Conservation (phyloP, 2,888 invertebrate genomes). For the Scaptomyza polygonia region DNA sequence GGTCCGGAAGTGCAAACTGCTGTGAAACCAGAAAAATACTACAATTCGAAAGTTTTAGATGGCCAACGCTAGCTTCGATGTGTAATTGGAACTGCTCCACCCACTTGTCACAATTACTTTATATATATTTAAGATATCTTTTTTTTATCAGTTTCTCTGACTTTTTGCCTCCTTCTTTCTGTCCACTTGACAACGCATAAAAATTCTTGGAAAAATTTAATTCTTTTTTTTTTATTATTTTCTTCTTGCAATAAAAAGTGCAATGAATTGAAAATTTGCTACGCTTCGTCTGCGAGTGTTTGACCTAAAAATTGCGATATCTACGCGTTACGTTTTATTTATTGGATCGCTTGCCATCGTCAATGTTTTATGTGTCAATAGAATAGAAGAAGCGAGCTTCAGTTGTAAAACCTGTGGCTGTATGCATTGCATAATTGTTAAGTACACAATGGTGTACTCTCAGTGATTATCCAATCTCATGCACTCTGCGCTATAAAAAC, state of each 20-base stretch:
- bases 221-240: background rate
- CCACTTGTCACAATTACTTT: constrained; percentile 65
- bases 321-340: constrained; percentile 58
- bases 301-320: constrained; percentile 54
- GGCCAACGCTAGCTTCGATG: constrained; percentile 39
- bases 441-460: background rate
- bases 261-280: constrained; percentile 74
- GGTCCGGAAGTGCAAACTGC: constrained; percentile 69
- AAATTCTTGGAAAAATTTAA: constrained; percentile 53
- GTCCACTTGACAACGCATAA: constrained; percentile 66
- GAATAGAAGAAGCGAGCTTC: constrained; percentile 13
- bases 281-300: constrained; percentile 44
- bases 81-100: constrained; percentile 65
- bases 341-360: constrained; percentile 39
- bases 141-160: constrained; percentile 40
- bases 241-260: constrained; percentile 71
- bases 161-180: background rate
- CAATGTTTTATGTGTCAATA: constrained; percentile 51
- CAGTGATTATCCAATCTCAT: constrained; percentile 1
- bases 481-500: background rate
- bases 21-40: constrained; percentile 44
- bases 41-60: constrained; percentile 31
- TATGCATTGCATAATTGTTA: background rate
- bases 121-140: background rate
- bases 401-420: background rate